phyloP scores from a whole-genome alignment of 2,888 invertebrate genomes.

The Alloplasta piceator region DNA sequence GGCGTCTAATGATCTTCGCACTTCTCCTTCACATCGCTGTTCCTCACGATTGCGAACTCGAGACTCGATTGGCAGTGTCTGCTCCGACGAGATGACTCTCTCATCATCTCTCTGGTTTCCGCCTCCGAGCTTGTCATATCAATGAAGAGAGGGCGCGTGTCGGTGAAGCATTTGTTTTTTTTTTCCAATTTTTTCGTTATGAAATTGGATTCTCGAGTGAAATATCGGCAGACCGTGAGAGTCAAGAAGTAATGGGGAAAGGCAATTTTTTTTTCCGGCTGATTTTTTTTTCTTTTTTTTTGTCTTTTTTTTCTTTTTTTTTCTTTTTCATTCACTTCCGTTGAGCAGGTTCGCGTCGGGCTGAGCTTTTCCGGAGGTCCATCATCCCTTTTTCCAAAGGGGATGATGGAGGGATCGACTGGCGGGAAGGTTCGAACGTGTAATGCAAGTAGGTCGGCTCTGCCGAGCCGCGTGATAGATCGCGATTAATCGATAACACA shows the following conservation, averaged over 20 bases:
- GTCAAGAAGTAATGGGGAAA: slow-evolving; percentile 13
- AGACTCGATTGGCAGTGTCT: slow-evolving; percentile 46
- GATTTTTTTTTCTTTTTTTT: slow-evolving; percentile 16
- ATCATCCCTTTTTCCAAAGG: slow-evolving; percentile 61
- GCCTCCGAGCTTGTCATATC: slow-evolving; percentile 17
- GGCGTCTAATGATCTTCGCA: slow-evolving; percentile 67
- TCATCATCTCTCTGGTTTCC: slow-evolving; percentile 10
- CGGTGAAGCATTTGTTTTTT: background rate
- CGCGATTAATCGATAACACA: slow-evolving; percentile 76
- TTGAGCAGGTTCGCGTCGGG: slow-evolving; percentile 59
- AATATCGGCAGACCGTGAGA: slow-evolving; percentile 41
- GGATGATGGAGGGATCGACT: slow-evolving; percentile 50
- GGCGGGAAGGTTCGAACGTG: slow-evolving; percentile 13
- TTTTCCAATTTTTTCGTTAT: slow-evolving; percentile 11
- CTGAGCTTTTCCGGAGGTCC: slow-evolving; percentile 64
- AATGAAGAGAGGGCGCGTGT: slow-evolving; percentile 11
- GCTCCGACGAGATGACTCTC: slow-evolving; percentile 8
- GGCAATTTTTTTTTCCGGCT: slow-evolving; percentile 9
- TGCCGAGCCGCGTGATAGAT: slow-evolving; percentile 70
- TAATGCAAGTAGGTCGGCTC: slow-evolving; percentile 62
- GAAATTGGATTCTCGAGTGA: slow-evolving; percentile 38
- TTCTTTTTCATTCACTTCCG: slow-evolving; percentile 2
- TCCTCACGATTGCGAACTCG: slow-evolving; percentile 43
- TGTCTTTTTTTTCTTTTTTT: background rate
- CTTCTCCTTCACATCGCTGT: slow-evolving; percentile 66